Percentiles rank a stretch among this genome's conserved stretches.
Evolutionary conservation across 2,797 vertebrate genomes (phyloP).

Genomic region (Intellagama lesueurii): DNA sequence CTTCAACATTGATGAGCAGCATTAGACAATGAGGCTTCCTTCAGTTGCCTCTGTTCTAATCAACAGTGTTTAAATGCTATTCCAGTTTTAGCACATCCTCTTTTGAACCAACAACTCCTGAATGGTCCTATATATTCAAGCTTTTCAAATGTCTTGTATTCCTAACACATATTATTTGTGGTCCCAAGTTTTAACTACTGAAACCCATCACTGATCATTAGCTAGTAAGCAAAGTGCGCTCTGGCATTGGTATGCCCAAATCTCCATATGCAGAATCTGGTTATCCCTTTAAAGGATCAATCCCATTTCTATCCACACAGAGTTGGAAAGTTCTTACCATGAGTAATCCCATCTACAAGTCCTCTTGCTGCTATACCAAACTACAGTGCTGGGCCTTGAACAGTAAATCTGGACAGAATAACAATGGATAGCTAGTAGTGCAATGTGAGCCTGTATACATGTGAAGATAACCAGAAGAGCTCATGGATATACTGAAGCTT

Average conservation of each 20-base stretch:
- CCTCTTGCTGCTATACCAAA: not conserved
- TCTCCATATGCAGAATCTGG: not conserved
- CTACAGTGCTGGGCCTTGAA: not conserved
- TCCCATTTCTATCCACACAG: not conserved
- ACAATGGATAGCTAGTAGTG: not conserved
- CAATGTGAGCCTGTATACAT: not conserved
- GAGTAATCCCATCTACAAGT: not conserved
- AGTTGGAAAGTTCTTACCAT: not conserved
- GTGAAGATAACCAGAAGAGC: not conserved
- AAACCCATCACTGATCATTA: not conserved
- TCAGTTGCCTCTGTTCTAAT: not conserved
- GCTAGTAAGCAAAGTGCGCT: not conserved
- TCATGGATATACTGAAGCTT: not conserved
- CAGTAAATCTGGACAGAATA: not conserved
- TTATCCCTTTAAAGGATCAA: not conserved
- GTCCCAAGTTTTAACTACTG: not conserved
- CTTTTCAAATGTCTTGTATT: not conserved
- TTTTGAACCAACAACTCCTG: not conserved
- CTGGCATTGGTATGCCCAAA: not conserved
- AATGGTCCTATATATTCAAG: rapidly evolving
- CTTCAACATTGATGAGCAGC: not conserved
- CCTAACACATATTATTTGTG: not conserved
- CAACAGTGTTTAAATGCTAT: not conserved
- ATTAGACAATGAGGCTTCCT: not conserved
- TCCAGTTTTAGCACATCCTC: not conserved